Base-by-base conservation (phyloP, 2,113 vertebrate species). In the Oncorhynchus keta region DNA sequence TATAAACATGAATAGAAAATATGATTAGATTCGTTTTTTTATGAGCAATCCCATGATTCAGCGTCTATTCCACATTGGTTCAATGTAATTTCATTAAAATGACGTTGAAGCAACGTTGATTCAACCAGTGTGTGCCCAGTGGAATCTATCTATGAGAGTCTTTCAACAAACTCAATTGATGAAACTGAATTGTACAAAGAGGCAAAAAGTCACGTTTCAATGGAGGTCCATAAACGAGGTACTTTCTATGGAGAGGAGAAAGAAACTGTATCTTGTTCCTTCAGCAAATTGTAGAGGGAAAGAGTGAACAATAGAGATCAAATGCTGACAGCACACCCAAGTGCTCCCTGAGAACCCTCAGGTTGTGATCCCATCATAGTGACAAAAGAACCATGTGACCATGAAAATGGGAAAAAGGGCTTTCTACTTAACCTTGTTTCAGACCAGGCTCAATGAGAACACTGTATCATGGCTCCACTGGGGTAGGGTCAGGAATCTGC, bases 261-360 rank as follows among this genome's bases (percentile, higher is more conserved):
- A 70, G 59, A 75, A 78, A 51, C 32, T 70, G 2, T 35, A 72
- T 89, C 75, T 80, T 79, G 72, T 90, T 88, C 66, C 76, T 64
- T 74, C 49, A 7, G 75, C 65, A 74, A 84, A 82, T 68, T 77
- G 79, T 72, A 39, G 7, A 45, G 55, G n/a, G 35, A 24, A 59
- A 30, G 28, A 24, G 69, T 49, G 74, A 84, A 87, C 78, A 86
- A 80, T 84, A 48, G 74, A 83, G 79, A 87, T 88, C 61, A 87
- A 82, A 88, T 79, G 70, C 55, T 89, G 49, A 65, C 76, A 86
- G 77, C 81, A 85, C 83, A 78, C 80, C 86, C 85, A 76, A 68
- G 80, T 66, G 78, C 30, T 85, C 74, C 80, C 62, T 68, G 51
- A 68, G 49, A 68, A 22, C 74, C 35, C 74, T 78, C 49, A 65